phyloP scores from a whole-genome alignment of 1,140 invertebrate genomes.

The Sitodiplosis mosellana region DNA sequence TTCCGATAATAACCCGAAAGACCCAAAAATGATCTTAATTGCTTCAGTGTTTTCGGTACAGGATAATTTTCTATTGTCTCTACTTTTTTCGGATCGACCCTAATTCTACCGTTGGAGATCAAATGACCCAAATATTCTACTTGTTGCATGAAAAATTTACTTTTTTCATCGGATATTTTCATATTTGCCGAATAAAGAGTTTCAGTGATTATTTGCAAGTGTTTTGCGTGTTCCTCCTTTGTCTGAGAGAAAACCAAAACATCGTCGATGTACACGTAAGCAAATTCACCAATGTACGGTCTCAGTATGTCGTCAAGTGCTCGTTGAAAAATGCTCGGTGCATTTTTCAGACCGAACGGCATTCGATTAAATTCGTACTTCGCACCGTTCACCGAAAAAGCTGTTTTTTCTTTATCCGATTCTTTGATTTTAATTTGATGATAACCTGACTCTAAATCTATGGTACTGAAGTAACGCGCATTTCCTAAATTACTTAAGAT shows the following conservation, averaged over 20 bases:
- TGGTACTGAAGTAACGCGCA: constrained; percentile 23
- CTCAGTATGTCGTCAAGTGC: constrained; percentile 16
- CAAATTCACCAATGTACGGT: too few species aligned
- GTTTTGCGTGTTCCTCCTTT: background rate
- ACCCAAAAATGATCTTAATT: constrained; percentile 27
- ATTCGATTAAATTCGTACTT: constrained; percentile 18
- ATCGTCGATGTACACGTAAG: background rate
- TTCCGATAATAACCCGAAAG: constrained; percentile 24
- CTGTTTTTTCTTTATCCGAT: constrained; percentile 25
- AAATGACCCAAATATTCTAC: background rate
- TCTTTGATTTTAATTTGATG: constrained; percentile 24
- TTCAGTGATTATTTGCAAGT: background rate
- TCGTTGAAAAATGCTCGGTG: constrained; percentile 25
- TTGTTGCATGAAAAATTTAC: constrained; percentile 1
- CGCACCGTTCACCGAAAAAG: constrained; percentile 21
- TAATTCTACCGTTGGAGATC: constrained; percentile 10
- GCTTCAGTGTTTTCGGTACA: constrained; percentile 18
- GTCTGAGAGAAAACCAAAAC: background rate
- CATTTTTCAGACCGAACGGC: constrained; percentile 22
- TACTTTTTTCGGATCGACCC: background rate
- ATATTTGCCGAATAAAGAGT: background rate
- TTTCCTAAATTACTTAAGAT: constrained; percentile 23
- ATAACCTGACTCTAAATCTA: constrained; percentile 31
- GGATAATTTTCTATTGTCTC: background rate
- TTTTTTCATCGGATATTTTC: constrained; percentile 3